These are phyloP conservation scores for Myopa tessellatipennis DNA, from an alignment of 2,888 invertebrate genomes.

Conservation along the genomic window DNA sequence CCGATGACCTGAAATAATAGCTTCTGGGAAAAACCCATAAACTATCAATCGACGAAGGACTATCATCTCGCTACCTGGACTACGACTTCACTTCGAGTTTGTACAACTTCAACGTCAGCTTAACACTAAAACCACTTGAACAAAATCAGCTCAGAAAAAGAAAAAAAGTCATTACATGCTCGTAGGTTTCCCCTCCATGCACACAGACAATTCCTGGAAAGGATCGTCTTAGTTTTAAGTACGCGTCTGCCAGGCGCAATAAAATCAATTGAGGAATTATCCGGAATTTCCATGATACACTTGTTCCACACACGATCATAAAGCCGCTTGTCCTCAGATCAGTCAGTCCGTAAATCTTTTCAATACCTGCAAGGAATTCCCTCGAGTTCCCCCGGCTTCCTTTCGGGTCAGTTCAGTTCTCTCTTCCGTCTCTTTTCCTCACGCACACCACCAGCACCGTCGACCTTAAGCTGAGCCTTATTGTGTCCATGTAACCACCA, in stretches of 20 bases:
- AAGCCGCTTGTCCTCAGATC: background rate
- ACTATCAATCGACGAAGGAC: slow-evolving; percentile 52
- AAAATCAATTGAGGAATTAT: slow-evolving; percentile 32
- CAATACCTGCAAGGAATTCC: slow-evolving; percentile 26
- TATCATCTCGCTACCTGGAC: background rate
- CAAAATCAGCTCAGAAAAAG: background rate
- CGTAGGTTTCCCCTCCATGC: background rate
- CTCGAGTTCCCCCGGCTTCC: background rate
- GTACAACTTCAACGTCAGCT: background rate
- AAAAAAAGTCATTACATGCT: background rate
- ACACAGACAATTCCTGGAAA: slow-evolving; percentile 1
- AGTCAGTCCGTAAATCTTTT: background rate
- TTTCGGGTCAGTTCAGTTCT: background rate
- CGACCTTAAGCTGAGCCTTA: background rate
- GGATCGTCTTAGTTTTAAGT: background rate
- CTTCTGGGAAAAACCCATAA: slow-evolving; percentile 60
- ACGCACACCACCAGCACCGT: too few species aligned
- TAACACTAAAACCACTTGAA: slow-evolving; percentile 15
- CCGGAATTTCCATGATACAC: slow-evolving; percentile 28
- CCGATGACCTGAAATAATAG: background rate
- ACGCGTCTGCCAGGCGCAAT: slow-evolving; percentile 1
- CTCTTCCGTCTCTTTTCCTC: background rate
- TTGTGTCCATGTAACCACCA: background rate
- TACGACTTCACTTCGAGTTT: background rate
- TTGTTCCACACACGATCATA: slow-evolving; percentile 4